Evolutionary conservation across 2,888 invertebrate genomes (phyloP).

Genomic region (Cordilura impudica): DNA sequence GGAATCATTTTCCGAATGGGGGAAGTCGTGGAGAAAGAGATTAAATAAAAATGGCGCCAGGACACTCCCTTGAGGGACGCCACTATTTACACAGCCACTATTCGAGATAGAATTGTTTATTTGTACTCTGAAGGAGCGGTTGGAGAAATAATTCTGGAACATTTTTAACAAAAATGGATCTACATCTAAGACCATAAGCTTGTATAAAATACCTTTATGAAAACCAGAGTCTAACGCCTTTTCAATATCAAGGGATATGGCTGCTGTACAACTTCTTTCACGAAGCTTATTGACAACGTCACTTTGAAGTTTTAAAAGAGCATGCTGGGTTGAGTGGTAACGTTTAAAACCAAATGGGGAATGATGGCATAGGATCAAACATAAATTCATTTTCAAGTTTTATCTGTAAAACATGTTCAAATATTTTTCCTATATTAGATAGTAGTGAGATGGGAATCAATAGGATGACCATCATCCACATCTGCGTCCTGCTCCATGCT

Average conservation of each 20-base stretch:
- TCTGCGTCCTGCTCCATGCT: no score
- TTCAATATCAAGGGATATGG: background rate
- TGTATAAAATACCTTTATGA: background rate
- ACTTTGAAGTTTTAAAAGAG: background rate
- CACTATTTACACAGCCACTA: background rate
- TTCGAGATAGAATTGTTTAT: background rate
- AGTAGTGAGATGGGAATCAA: no score
- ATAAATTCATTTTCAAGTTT: background rate
- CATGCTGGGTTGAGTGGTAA: background rate
- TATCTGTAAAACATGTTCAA: background rate
- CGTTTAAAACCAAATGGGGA: background rate
- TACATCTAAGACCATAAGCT: background rate
- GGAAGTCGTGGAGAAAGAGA: background rate
- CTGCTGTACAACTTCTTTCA: background rate
- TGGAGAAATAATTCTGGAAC: background rate
- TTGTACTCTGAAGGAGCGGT: background rate
- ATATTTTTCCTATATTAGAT: no score
- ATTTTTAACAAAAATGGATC: background rate
- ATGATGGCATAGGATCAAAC: background rate
- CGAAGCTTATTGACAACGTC: background rate
- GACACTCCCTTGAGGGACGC: conserved; percentile 12
- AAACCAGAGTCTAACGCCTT: background rate
- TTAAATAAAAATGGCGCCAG: background rate
- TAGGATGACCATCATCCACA: no score
- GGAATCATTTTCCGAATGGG: background rate